A percentile compares a stretch with the other conserved stretches of the same genome.
Conservation (phyloP, 2,888 invertebrate species). For the Emmelina monodactyla region DNA sequence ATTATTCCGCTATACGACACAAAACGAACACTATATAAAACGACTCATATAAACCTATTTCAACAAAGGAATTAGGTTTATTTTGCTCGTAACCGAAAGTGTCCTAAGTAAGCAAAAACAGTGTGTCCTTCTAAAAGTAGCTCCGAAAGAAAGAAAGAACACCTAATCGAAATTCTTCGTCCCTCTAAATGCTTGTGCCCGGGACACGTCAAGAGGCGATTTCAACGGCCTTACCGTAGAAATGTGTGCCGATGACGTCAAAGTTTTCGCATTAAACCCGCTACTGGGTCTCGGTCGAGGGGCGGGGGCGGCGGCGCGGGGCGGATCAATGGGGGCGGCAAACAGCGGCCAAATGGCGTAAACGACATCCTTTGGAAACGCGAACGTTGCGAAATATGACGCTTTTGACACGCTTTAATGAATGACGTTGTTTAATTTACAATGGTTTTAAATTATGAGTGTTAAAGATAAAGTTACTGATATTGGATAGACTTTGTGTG, state of each 20-base stretch:
- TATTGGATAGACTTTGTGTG: not conserved
- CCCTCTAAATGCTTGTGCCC: no score
- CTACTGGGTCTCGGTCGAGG: slow-evolving; percentile 47
- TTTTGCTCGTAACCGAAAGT: no score
- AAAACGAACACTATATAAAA: no score
- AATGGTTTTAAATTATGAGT: not conserved
- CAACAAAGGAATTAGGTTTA: no score
- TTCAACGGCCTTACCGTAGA: no score
- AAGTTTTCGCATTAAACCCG: slow-evolving; percentile 48
- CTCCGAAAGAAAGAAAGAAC: no score
- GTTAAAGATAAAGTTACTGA: not conserved
- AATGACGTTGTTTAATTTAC: not conserved
- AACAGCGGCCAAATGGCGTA: slow-evolving; percentile 13
- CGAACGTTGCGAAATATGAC: not conserved
- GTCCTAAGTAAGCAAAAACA: no score
- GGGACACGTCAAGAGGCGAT: no score
- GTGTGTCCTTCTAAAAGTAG: no score
- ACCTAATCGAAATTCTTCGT: no score
- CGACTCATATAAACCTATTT: no score
- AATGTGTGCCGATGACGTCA: slow-evolving; percentile 47
- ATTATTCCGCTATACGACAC: no score
- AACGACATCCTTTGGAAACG: slow-evolving; percentile 26
- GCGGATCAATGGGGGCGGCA: slow-evolving; percentile 20
- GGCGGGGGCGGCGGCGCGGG: slow-evolving; percentile 17
- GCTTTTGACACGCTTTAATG: not conserved